phyloP scores from a whole-genome alignment of 2,797 vertebrate genomes.

The Spondyliosoma cantharus region DNA sequence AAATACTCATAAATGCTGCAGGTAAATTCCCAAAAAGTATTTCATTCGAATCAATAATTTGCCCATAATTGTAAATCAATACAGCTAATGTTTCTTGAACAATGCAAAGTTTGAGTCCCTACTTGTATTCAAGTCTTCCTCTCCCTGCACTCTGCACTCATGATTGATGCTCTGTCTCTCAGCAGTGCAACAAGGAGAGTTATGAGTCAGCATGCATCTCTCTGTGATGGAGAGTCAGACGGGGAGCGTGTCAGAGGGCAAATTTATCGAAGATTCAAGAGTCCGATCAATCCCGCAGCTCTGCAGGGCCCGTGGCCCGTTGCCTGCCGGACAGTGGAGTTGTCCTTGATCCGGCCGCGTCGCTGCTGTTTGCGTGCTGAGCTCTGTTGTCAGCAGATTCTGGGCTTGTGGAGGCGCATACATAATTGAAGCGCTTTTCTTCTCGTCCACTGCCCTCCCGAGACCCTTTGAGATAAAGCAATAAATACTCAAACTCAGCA shows the following conservation, averaged over 20 bases:
- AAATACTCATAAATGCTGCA: neutral
- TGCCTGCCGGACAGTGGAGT: neutral
- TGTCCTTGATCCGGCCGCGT: conserved; percentile 63
- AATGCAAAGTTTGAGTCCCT: neutral
- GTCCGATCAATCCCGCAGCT: conserved; percentile 53
- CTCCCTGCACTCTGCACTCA: conserved; percentile 20
- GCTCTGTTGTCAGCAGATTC: conserved; percentile 77
- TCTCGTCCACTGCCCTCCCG: conserved; percentile 38
- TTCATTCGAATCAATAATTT: conserved; percentile 4
- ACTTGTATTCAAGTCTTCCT: neutral
- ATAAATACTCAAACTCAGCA: conserved; percentile 66
- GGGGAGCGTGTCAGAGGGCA: conserved; percentile 51
- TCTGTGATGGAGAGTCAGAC: conserved; percentile 28
- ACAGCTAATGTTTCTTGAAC: neutral
- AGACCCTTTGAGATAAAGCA: conserved; percentile 62
- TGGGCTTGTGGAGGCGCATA: conserved; percentile 72
- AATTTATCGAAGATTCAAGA: conserved; percentile 64
- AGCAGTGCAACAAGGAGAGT: conserved; percentile 46
- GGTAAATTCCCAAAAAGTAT: neutral
- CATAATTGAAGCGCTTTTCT: conserved; percentile 69
- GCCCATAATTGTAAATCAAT: neutral
- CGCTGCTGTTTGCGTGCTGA: conserved; percentile 45
- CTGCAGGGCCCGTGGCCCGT: conserved; percentile 22
- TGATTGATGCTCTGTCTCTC: conserved; percentile 49
- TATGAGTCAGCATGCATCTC: conserved; percentile 52